Evolutionary conservation across 2,888 invertebrate species (phyloP).

Genomic region (Oligia strigilis): DNA sequence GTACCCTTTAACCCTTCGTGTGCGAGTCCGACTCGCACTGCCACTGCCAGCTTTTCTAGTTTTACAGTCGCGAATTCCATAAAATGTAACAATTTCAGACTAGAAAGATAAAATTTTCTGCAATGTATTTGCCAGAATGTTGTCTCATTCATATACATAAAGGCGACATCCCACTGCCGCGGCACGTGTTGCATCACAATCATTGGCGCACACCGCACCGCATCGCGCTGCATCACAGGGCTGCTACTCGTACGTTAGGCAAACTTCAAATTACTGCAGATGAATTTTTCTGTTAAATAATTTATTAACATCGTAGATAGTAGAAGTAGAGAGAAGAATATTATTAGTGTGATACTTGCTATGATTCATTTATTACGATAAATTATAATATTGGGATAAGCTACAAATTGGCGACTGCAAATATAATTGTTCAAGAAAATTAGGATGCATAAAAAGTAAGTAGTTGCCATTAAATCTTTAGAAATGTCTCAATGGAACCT

Average conservation of each 20-base stretch:
- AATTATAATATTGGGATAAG: background rate
- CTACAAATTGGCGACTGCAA: background rate
- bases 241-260: background rate
- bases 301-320: background rate
- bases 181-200: slow-evolving; percentile 66
- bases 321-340: background rate
- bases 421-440: background rate
- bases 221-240: slow-evolving; percentile 37
- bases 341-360: background rate
- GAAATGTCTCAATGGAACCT: background rate
- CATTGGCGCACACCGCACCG: slow-evolving; percentile 52
- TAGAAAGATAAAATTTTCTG: background rate
- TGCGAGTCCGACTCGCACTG: no score
- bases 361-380: background rate
- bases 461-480: background rate
- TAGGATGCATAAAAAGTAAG: no score
- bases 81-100: background rate
- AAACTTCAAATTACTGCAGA: background rate
- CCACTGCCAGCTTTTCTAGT: background rate
- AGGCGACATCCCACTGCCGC: slow-evolving; percentile 46
- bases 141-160: slow-evolving; percentile 35
- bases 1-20: no score
- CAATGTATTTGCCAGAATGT: slow-evolving; percentile 6
- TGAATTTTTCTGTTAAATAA: background rate
- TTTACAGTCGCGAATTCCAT: background rate